Percentiles rank a stretch among this genome's conserved stretches.
Evolutionary conservation across 2,888 invertebrate species (phyloP).

Genomic region (Pyrrhosoma nymphula): DNA sequence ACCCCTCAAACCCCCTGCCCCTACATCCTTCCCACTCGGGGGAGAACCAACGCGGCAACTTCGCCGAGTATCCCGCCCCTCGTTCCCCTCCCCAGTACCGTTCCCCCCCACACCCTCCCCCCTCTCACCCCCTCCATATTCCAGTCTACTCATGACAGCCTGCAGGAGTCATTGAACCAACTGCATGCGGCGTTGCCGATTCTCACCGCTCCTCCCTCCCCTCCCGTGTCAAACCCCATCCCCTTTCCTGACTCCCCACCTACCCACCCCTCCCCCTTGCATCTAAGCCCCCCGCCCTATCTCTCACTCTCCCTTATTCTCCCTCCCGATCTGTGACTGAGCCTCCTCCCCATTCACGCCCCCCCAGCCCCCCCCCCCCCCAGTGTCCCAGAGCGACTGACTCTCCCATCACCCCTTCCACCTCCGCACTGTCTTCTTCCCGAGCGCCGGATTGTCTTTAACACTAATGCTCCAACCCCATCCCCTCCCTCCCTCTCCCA

Average conservation of each 20-base stretch:
- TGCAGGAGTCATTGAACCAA: constrained; percentile 65
- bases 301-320: too few relatives aligned
- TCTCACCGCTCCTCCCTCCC: background rate
- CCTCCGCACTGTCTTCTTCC: background rate
- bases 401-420: background rate
- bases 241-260: background rate
- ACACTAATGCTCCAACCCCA: background rate
- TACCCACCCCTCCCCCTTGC: background rate
- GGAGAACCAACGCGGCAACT: too few relatives aligned
- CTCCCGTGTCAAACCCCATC: background rate
- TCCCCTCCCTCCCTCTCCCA: background rate
- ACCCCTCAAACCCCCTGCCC: background rate
- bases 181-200: constrained; percentile 59
- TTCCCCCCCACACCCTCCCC: background rate
- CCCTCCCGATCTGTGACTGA: too few relatives aligned
- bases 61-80: background rate
- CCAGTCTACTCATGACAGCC: constrained; percentile 62
- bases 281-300: too few relatives aligned
- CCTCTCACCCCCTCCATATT: background rate
- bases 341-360: background rate
- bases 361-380: background rate
- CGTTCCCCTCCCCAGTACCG: background rate
- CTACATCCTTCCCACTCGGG: background rate
- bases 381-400: too few relatives aligned
- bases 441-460: background rate